Conservation (phyloP, 2,797 vertebrate species). For the Atherinosoma microstoma region DNA sequence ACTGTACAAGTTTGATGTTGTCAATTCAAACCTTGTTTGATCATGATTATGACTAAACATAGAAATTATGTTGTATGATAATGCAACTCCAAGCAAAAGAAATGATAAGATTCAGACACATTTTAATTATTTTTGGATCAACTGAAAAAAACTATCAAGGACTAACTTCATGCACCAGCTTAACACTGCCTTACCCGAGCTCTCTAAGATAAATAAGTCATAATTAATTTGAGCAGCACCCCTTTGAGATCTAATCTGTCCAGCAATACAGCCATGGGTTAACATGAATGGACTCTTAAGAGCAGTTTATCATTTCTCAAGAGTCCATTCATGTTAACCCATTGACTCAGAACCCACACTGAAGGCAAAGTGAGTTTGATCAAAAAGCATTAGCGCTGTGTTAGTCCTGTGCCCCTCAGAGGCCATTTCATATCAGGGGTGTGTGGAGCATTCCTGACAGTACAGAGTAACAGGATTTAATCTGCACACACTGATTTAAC, state of each 20-base stretch:
- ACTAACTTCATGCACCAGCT: background rate
- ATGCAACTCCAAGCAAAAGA: background rate
- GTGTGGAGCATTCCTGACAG: conserved; percentile 59
- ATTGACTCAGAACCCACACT: conserved; percentile 67
- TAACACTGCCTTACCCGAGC: conserved; percentile 4
- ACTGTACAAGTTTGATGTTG: background rate
- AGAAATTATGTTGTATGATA: background rate
- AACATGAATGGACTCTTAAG: too few species aligned
- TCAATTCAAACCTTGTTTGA: background rate
- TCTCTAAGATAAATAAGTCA: conserved; percentile 36
- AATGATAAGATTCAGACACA: conserved; percentile 5
- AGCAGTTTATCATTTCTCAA: too few species aligned
- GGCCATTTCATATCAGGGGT: conserved; percentile 57
- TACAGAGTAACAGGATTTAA: conserved; percentile 41
- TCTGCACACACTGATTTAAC: conserved; percentile 41
- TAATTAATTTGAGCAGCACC: conserved; percentile 24
- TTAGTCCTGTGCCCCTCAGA: conserved; percentile 29
- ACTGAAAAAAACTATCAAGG: background rate
- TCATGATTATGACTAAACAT: background rate
- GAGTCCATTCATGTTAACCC: conserved; percentile 49
- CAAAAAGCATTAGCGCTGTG: conserved; percentile 45
- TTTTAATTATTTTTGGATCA: background rate
- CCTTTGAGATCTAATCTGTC: conserved; percentile 37
- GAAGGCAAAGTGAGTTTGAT: conserved; percentile 62
- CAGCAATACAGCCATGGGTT: too few species aligned